Conservation (phyloP, 2,888 invertebrate species). For the Sthenelais limicola region DNA sequence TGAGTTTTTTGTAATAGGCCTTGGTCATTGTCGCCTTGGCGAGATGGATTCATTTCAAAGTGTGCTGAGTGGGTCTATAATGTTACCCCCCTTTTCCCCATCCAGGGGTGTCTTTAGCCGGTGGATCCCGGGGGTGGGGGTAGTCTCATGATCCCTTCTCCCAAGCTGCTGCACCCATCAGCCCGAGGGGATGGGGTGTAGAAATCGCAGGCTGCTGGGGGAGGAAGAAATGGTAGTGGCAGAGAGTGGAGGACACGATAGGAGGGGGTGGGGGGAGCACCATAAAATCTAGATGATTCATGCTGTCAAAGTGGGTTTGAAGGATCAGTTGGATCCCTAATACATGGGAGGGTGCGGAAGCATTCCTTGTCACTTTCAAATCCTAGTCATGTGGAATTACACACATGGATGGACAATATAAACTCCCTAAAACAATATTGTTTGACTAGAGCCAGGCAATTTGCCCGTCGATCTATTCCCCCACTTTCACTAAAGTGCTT, state of each 20-base stretch:
- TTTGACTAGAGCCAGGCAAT: no score
- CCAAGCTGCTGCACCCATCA: background rate
- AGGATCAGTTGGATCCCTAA: slow-evolving; percentile 1
- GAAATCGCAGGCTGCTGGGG: background rate
- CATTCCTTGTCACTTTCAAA: slow-evolving; percentile 19
- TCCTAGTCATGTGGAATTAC: slow-evolving; percentile 19
- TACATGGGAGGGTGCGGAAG: no score
- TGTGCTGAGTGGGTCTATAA: no score
- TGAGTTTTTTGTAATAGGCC: no score
- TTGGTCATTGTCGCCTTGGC: no score
- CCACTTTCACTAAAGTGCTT: no score
- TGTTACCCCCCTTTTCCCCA: no score
- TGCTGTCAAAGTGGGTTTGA: slow-evolving; percentile 31
- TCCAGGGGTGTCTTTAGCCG: no score
- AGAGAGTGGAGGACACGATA: background rate
- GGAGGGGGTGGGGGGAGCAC: background rate
- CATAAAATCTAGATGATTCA: slow-evolving; percentile 35
- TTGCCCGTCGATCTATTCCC: no score
- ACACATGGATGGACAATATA: slow-evolving; percentile 28
- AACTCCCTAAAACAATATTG: slow-evolving; percentile 32
- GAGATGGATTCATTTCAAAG: no score
- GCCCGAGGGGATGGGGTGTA: background rate
- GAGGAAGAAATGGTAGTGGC: background rate
- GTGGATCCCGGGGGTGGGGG: no score
- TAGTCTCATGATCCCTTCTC: no score